These are phyloP conservation scores for Onychomys torridus DNA, from an alignment of 2,797 vertebrate genomes.

Conservation along the genomic window DNA sequence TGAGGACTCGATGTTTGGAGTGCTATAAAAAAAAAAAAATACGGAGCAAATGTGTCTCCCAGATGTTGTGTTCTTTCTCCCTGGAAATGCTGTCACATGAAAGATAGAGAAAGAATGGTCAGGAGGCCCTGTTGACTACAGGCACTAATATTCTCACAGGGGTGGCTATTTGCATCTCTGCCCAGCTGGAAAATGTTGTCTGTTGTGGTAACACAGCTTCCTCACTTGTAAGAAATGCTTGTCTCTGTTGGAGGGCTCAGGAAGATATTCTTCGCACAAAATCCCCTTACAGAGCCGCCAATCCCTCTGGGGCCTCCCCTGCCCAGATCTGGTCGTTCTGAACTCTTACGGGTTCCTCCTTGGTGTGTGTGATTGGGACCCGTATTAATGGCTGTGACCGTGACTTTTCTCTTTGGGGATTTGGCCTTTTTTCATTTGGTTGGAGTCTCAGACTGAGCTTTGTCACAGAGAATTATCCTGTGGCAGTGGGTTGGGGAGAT, in stretches of 20 bases:
- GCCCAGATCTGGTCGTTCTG: slow-evolving; percentile 39
- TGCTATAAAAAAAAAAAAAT: slow-evolving; percentile 12
- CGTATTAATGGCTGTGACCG: slow-evolving; percentile 75
- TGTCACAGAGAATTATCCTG: slow-evolving; percentile 80
- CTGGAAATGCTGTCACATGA: slow-evolving; percentile 13
- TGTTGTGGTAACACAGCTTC: slow-evolving; percentile 83
- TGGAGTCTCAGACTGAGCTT: slow-evolving; percentile 76
- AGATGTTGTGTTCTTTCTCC: slow-evolving; percentile 39
- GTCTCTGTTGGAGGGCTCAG: slow-evolving; percentile 82
- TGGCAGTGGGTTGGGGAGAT: slow-evolving; percentile 81
- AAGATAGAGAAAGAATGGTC: slow-evolving; percentile 49
- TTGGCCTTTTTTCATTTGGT: slow-evolving; percentile 78
- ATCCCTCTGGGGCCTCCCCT: slow-evolving; percentile 69
- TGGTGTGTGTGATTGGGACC: slow-evolving; percentile 59
- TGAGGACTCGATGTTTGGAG: background rate
- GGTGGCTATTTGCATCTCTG: slow-evolving; percentile 77
- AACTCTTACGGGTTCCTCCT: slow-evolving; percentile 56
- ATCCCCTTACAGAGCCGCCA: slow-evolving; percentile 75
- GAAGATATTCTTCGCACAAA: slow-evolving; percentile 76
- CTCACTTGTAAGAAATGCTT: slow-evolving; percentile 81
- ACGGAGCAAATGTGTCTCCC: background rate
- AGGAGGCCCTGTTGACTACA: slow-evolving; percentile 13
- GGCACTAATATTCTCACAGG: slow-evolving; percentile 62
- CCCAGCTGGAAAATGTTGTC: slow-evolving; percentile 84
- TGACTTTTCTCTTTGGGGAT: slow-evolving; percentile 76